phyloP scores from a whole-genome alignment of 2,888 invertebrate genomes.

The Rhagium mordax region DNA sequence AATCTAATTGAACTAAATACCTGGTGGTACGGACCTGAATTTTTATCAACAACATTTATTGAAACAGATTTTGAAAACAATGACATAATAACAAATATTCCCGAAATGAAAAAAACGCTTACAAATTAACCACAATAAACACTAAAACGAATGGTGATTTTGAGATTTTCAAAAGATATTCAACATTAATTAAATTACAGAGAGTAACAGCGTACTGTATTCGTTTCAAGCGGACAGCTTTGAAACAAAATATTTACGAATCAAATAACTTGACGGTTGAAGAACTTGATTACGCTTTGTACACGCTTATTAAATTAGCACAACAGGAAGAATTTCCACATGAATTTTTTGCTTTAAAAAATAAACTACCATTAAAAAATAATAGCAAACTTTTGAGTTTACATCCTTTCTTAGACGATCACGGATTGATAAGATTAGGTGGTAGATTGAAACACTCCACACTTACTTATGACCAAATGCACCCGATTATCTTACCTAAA shows the following conservation, averaged over 20 bases:
- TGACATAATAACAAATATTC: not conserved
- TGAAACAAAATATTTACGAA: not conserved
- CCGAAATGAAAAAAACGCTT: not conserved
- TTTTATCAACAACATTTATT: not conserved
- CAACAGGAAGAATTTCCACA: slow-evolving; percentile 14
- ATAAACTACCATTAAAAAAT: not conserved
- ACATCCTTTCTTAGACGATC: slow-evolving; percentile 25
- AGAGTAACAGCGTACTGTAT: slow-evolving; percentile 11
- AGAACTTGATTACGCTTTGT: slow-evolving; percentile 9
- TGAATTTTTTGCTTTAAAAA: slow-evolving; percentile 8
- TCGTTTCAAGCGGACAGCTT: slow-evolving; percentile 7
- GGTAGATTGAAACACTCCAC: slow-evolving; percentile 20
- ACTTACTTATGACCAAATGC: slow-evolving; percentile 18
- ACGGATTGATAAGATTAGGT: slow-evolving; percentile 28
- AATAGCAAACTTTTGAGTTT: slow-evolving; percentile 12
- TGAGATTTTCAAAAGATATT: slow-evolving; percentile 27
- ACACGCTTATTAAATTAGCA: slow-evolving; percentile 10
- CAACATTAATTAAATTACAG: slow-evolving; percentile 25
- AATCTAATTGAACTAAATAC: not conserved
- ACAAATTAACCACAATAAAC: not conserved
- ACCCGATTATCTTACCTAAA: slow-evolving; percentile 16
- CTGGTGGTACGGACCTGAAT: slow-evolving; percentile 22
- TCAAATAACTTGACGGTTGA: slow-evolving; percentile 3
- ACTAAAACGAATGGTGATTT: not conserved
- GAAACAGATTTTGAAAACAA: not conserved